These are phyloP conservation scores for Drosophila yakuba DNA, from an alignment of 1,140 invertebrate species.

Conservation along the genomic window DNA sequence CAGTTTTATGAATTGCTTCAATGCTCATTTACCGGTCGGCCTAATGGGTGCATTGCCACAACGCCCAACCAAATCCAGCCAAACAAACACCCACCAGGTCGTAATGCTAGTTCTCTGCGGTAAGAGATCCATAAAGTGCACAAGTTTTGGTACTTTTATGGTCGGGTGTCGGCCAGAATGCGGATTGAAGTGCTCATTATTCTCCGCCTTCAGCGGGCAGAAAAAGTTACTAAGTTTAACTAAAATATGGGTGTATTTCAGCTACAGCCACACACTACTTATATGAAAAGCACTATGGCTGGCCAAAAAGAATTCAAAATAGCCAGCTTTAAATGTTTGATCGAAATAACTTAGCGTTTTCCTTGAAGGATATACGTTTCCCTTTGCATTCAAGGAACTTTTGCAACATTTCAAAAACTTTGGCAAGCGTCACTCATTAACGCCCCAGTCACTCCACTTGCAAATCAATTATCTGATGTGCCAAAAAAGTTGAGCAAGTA, in stretches of 20 bases:
- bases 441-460: conserved; percentile 55
- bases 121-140: conserved; percentile 65
- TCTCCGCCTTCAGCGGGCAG: neutral
- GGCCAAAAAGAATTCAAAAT: too few species aligned
- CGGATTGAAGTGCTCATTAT: conserved; percentile 3
- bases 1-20: conserved; percentile 81
- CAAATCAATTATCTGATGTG: conserved; percentile 78
- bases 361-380: neutral
- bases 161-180: conserved; percentile 1
- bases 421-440: conserved; percentile 42
- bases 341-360: conserved; percentile 2
- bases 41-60: conserved; percentile 77
- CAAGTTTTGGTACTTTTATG: conserved; percentile 44
- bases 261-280: neutral
- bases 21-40: conserved; percentile 78
- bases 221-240: neutral
- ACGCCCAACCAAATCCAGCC: neutral
- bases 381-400: neutral
- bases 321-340: conserved; percentile 8
- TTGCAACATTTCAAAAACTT: conserved; percentile 37
- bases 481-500: conserved; percentile 50
- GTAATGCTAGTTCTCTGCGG: conserved; percentile 23
- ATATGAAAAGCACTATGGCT: neutral
- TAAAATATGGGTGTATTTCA: neutral
- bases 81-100: conserved; percentile 2